Base-by-base conservation (phyloP, 2,888 invertebrate species). In the Apotomis capreana region DNA sequence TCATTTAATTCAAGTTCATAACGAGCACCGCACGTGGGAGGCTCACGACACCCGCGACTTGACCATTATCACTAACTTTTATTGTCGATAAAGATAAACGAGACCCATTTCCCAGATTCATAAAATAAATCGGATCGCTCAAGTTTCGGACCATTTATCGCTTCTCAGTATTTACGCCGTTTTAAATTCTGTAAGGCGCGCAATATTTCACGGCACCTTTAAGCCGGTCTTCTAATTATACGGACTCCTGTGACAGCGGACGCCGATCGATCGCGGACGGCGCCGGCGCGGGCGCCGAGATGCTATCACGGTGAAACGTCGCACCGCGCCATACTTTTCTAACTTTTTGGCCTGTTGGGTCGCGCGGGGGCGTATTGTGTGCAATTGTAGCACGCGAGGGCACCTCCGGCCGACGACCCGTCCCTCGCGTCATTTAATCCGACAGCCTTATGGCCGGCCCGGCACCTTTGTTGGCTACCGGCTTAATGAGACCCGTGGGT, bases 1-100 rank as follows among this genome's bases (percentile, higher is more conserved):
- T 92, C 89, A 91, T 89, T 89, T 89, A 89, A 91, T 91, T 90
- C 90, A 91, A 92, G 91, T 90, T 89, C 90, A 91, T 88, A 89
- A 90, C 86, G 82, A 85, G 83, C 83, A 79, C 82, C 82, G 84
- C 80, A 85, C 87, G 89, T 89, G 87, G 89, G 89, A 85, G 86
- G 83, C 83, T 83, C 82, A 80, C 76, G 79, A 80, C 85, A 84
- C 85, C 81, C 78, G 75, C 76, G 77, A 80, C 80, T 80, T 76
- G 75, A 72, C 76, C 78, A 80, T 81, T 82, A 84, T 83, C 83
- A 78, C 83, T 85, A 84, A 82, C 77, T 81, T 84, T 86, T 84
- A 85, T 78, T 81, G 82, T 79, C 82, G 79, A 84, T 84, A 83
- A 86, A 85, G 81, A 86, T 84, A 84, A 86, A 81, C 80, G 81